Evolutionary conservation across 2,797 vertebrate genomes (phyloP).

Genomic region (Epinephelus coioides): DNA sequence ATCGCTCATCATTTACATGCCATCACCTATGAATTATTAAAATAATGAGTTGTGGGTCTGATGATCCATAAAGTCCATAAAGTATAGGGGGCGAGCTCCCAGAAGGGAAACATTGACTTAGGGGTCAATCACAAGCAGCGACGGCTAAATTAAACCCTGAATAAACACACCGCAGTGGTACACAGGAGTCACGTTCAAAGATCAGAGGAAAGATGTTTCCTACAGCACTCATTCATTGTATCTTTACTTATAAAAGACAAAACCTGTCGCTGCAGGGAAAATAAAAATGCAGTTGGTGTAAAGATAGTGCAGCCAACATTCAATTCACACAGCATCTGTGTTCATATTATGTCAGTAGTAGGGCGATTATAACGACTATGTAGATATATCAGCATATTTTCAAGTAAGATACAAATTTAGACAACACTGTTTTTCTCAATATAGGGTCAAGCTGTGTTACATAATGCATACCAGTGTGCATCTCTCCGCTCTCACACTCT

Average conservation of each 20-base stretch:
- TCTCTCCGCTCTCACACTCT: too few species aligned
- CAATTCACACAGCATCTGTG: neutral
- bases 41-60: slow-evolving; percentile 63
- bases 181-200: neutral
- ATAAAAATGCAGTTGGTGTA: neutral
- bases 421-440: too few species aligned
- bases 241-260: neutral
- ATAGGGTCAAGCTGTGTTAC: too few species aligned
- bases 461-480: too few species aligned
- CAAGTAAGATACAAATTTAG: too few species aligned
- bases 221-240: neutral
- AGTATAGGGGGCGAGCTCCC: slow-evolving; percentile 36
- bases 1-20: slow-evolving; percentile 75
- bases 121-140: slow-evolving; percentile 48
- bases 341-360: neutral
- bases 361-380: too few species aligned
- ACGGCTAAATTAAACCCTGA: slow-evolving; percentile 7
- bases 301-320: neutral
- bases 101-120: slow-evolving; percentile 26
- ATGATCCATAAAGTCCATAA: slow-evolving; percentile 71
- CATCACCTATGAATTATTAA: slow-evolving; percentile 79
- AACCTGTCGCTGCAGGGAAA: neutral
- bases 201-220: neutral
- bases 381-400: too few species aligned
- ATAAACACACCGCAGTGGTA: slow-evolving; percentile 11